Evolutionary conservation across 2,797 vertebrate species (phyloP).

Genomic region (Alectoris magna): DNA sequence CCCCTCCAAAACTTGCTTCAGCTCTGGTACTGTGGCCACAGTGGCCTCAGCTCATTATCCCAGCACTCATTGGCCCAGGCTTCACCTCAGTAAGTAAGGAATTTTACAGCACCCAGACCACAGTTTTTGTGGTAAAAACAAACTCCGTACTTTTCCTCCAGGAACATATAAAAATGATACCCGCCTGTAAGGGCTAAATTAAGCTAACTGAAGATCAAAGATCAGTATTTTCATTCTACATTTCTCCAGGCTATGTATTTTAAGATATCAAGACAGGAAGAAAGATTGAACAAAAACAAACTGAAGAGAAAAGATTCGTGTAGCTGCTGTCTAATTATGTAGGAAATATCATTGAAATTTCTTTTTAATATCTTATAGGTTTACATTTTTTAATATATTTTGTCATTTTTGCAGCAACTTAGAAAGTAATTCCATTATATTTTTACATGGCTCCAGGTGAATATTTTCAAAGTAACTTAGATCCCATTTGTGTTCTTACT

Average conservation of each 20-base stretch:
- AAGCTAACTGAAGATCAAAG: background rate
- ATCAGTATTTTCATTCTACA: background rate
- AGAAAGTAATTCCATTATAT: background rate
- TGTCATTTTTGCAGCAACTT: background rate
- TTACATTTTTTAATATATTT: background rate
- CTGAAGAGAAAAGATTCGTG: background rate
- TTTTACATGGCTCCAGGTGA: background rate
- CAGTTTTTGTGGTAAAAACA: background rate
- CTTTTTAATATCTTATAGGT: background rate
- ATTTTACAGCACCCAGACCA: background rate
- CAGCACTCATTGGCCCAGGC: fast-evolving
- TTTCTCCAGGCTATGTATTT: background rate
- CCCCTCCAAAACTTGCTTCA: background rate
- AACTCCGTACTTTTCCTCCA: background rate
- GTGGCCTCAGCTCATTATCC: background rate
- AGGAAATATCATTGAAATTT: background rate
- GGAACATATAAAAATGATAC: background rate
- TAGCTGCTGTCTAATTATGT: background rate
- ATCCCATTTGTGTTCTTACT: background rate
- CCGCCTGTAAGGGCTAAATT: background rate
- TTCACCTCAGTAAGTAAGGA: background rate
- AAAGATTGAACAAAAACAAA: constrained; percentile 2
- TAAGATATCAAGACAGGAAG: background rate
- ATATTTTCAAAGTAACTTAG: background rate
- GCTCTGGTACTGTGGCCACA: fast-evolving